Base-by-base conservation (phyloP, 92 coral and sea anemone genomes). In the Paragorgia papillata region DNA sequence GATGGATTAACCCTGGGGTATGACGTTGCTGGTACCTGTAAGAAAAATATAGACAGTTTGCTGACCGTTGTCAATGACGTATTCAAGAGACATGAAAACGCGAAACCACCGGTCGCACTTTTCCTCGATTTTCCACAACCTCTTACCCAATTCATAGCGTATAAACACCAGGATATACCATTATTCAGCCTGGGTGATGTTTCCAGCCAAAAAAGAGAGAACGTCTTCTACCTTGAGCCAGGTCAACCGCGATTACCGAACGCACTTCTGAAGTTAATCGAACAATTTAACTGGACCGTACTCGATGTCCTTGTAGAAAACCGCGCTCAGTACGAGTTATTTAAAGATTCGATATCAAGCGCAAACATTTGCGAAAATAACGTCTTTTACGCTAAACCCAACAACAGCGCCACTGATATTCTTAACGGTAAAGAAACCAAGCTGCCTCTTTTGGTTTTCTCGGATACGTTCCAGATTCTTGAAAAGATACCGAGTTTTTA, bases 231-330 rank as follows among this genome's bases (percentile, higher is more conserved):
- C 32, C 35, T 71, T 12, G 78, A 51, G 40, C 64, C 78, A 6
- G 55, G 19, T 29, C 57, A 51, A n/a, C 48, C 50, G 1, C 46
- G 78, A 31, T 17, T 71, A 29, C 46, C 62, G 20, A 54, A 32
- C 28, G 78, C 78, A 8, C 17, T 55, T 24, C 61, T 24, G 20
- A 55, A 13, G 9, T 71, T 71, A 20, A 19, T 71, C 39, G 63
- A 71, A 37, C 5, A 53, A 71, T 49, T 51, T 14, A 55, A 71
- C 48, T 71, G 78, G 78, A 53, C 78, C 57, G 44, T 53, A 24
- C 24, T 71, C 35, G 78, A 71, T 25, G 78, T 71, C 12, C 35
- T 71, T 9, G 64, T 32, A 7, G 62, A 57, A 9, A 71, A 71
- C 25, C 28, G 0, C 2, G 24, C 31, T 14, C 27, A 37, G 1